Evolutionary conservation across 1,140 invertebrate genomes (phyloP), one percentile per base, ranked within the genome.

Genomic region (Anastatus disparis): DNA sequence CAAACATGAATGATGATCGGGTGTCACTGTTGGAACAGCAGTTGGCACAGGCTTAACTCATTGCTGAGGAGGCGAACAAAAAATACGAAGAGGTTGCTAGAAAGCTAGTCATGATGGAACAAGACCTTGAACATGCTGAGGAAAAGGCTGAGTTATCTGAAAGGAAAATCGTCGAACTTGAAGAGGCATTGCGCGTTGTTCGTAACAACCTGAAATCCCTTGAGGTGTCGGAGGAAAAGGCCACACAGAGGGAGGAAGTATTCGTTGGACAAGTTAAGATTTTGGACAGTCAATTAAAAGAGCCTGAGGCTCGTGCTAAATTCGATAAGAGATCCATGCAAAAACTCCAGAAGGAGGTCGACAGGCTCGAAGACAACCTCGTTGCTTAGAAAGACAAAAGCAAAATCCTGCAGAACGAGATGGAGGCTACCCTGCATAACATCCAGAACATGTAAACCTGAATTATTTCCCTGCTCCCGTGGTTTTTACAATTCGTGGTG

Each of bases 201-300:
- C 97, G 97, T 86, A 99, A 99, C 93, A 99, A 99, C 91, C 90
- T 99, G 89, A 99, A 99, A 89, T 99, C 97, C 82, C 94, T 99
- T 81, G 97, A 99, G 90, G 97, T 99, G 81, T 97, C 96, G 79
- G 97, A 99, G 88, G 97, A 99, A 89, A 99, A 99, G 96, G 95
- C 96, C 79, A 97, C 94, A 82, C 94, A 97, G 88, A 94, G 96
- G 88, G 97, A 99, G 89, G 97, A 98, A 88, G 93, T 93, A 75
- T 97, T 95, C 87, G 95, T 97, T 85, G 91, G 92, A 81, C 95
- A 96, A 87, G 95, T 98, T 78, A 96, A 97, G 89, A 90, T 94
- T 82, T 89, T 98, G 84, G 93, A 95, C 84, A 91, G 92, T 84
- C 92, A 95, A 87, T 91, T 98, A 76, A 96, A 95, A 91, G 95